These are phyloP conservation scores for Sussaba pulchella DNA, from an alignment of 2,888 invertebrate species.

Conservation along the genomic window DNA sequence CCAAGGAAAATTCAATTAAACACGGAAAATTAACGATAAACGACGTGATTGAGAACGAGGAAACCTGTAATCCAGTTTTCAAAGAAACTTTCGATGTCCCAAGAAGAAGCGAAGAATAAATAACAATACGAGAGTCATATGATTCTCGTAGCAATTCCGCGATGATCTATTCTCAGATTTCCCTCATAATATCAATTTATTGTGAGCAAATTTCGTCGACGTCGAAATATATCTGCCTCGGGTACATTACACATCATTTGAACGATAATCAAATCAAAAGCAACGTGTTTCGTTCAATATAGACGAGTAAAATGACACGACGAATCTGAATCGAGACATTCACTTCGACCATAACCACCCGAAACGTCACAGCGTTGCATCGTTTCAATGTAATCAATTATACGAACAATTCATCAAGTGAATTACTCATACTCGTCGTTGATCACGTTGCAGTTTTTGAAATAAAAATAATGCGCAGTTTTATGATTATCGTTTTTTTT, in stretches of 20 bases:
- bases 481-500: neutral
- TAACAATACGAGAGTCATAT: no score
- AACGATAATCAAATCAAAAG: neutral
- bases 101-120: neutral
- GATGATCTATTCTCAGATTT: neutral
- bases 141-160: no score
- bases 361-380: neutral
- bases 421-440: neutral
- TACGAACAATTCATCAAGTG: neutral
- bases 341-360: neutral
- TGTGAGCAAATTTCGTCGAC: neutral
- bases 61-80: neutral
- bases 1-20: no score
- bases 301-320: neutral
- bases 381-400: neutral
- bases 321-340: constrained; percentile 9
- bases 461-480: neutral
- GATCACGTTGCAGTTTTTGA: neutral
- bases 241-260: neutral
- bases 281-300: neutral
- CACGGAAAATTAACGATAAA: no score
- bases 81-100: neutral
- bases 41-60: no score
- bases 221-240: neutral
- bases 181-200: neutral